Evolutionary conservation across 2,888 invertebrate species (phyloP).

Genomic region (Troides helena): DNA sequence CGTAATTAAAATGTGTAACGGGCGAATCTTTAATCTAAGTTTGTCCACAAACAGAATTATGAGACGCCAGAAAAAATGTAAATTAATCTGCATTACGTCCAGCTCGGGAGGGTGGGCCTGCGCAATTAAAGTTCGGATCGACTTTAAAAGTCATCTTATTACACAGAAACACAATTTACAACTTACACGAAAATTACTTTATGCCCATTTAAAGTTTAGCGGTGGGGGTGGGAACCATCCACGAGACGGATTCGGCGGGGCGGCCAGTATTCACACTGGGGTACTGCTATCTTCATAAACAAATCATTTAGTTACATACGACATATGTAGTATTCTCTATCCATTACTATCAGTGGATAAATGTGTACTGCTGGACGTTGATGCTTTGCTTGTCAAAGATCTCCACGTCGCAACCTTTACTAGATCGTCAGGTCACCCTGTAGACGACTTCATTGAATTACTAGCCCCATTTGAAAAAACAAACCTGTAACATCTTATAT

Average conservation of each 20-base stretch:
- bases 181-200: conserved; percentile 60
- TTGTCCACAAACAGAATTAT: conserved; percentile 21
- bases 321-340: too few relatives aligned
- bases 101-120: conserved; percentile 36
- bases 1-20: not conserved
- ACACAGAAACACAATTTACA: conserved; percentile 65
- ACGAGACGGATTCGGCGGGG: conserved; percentile 43
- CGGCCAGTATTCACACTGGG: conserved; percentile 31
- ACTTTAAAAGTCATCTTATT: conserved; percentile 68
- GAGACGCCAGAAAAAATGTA: conserved; percentile 9
- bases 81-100: conserved; percentile 28
- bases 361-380: too few relatives aligned
- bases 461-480: too few relatives aligned
- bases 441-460: too few relatives aligned
- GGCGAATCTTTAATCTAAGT: conserved; percentile 26
- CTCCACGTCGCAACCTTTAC: too few relatives aligned
- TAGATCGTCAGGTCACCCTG: too few relatives aligned
- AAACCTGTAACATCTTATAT: too few relatives aligned
- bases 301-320: too few relatives aligned
- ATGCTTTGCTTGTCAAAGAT: too few relatives aligned
- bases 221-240: conserved; percentile 26
- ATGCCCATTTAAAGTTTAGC: conserved; percentile 64
- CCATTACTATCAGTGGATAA: too few relatives aligned
- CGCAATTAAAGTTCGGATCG: conserved; percentile 61
- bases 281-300: conserved; percentile 1